Evolutionary conservation across 1,140 invertebrate genomes (phyloP).

Genomic region (Eueides isabella): DNA sequence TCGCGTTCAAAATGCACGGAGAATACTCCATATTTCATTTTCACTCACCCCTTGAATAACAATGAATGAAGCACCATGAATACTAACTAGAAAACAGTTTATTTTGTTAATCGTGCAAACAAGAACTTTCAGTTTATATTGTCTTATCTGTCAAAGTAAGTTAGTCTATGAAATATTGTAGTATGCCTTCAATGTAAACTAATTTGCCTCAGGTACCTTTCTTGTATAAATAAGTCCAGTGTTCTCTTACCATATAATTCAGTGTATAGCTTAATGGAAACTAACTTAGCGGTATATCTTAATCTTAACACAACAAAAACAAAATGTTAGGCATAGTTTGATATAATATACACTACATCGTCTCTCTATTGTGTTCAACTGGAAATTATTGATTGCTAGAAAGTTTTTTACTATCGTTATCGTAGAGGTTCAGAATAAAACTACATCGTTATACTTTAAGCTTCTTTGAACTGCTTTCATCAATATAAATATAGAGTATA

Average conservation of each 20-base stretch:
- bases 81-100: constrained; percentile 77
- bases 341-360: not conserved
- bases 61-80: constrained; percentile 74
- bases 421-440: too few relatives aligned
- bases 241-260: not conserved
- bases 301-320: not conserved
- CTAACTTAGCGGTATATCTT: not conserved
- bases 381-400: not conserved
- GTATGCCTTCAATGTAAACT: constrained; percentile 6
- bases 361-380: not conserved
- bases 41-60: constrained; percentile 68
- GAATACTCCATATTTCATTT: constrained; percentile 80
- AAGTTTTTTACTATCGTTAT: not conserved
- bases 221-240: not conserved
- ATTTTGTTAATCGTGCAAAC: constrained; percentile 79
- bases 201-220: not conserved
- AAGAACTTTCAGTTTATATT: constrained; percentile 68
- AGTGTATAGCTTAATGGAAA: not conserved
- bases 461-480: too few relatives aligned
- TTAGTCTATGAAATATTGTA: constrained; percentile 28
- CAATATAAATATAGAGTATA: not conserved
- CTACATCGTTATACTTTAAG: not conserved
- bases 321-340: not conserved
- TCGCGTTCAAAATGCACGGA: constrained; percentile 70
- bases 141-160: constrained; percentile 50